These are phyloP conservation scores for Spinus olivaceus DNA, from an alignment of 2,797 vertebrate species.

Conservation along the genomic window DNA sequence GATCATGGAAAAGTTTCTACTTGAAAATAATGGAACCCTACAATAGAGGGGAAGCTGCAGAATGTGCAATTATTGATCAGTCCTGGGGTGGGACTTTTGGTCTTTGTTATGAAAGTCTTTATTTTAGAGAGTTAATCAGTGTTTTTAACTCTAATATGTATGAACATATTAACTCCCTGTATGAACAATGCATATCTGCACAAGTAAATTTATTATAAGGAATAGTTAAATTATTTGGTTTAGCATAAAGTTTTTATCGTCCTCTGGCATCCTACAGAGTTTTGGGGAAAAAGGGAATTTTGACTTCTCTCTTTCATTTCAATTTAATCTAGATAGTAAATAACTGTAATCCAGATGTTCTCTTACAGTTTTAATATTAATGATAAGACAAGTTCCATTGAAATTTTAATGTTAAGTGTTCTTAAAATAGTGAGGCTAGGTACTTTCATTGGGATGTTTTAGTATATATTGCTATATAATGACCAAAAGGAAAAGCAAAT, in stretches of 20 bases:
- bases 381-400: background rate
- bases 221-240: background rate
- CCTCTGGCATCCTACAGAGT: background rate
- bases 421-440: background rate
- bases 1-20: background rate
- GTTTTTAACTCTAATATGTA: background rate
- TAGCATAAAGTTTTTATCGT: background rate
- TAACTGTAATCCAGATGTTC: background rate
- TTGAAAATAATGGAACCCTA: background rate
- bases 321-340: background rate
- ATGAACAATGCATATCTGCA: background rate
- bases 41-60: background rate
- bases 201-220: background rate
- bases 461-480: rapidly evolving
- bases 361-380: background rate
- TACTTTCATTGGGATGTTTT: background rate
- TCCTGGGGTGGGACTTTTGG: background rate
- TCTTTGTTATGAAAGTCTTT: background rate
- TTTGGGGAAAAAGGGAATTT: background rate
- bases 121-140: background rate
- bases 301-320: background rate
- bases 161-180: background rate
- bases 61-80: background rate
- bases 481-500: background rate
- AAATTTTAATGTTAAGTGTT: background rate